phyloP scores from a whole-genome alignment of 2,888 invertebrate species.

The Stenchaetothrips biformis region DNA sequence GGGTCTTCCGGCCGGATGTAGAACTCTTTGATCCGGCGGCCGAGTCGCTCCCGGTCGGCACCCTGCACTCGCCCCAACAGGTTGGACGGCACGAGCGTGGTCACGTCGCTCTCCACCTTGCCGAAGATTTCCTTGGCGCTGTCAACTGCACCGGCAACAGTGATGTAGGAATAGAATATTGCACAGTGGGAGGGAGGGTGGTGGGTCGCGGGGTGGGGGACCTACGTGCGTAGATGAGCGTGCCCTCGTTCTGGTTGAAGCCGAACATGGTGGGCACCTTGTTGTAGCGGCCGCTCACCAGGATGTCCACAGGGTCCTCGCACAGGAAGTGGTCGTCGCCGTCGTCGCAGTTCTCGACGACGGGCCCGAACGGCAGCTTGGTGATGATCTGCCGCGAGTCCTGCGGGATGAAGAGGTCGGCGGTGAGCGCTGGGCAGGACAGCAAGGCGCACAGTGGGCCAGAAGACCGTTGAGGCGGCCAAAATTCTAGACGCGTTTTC shows the following conservation, averaged over 20 bases:
- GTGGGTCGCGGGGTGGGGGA: neutral
- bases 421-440: too few species aligned
- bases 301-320: neutral
- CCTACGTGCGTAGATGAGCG: conserved; percentile 3
- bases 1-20: neutral
- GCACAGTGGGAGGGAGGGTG: too few species aligned
- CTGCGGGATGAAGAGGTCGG: neutral
- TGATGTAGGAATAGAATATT: too few species aligned
- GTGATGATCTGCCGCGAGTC: neutral
- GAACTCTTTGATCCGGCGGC: neutral
- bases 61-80: neutral
- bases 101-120: neutral
- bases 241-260: neutral
- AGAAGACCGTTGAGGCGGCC: too few species aligned
- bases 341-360: neutral
- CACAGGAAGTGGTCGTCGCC: neutral
- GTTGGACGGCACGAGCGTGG: neutral
- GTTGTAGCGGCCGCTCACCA: neutral
- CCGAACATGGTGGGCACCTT: conserved; percentile 3
- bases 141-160: too few species aligned
- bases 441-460: too few species aligned
- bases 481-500: too few species aligned
- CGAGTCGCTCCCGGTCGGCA: neutral
- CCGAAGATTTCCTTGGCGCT: neutral
- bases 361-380: neutral